These are phyloP conservation scores for Ranitomeya variabilis DNA, from an alignment of 2,113 vertebrate genomes.

Conservation along the genomic window DNA sequence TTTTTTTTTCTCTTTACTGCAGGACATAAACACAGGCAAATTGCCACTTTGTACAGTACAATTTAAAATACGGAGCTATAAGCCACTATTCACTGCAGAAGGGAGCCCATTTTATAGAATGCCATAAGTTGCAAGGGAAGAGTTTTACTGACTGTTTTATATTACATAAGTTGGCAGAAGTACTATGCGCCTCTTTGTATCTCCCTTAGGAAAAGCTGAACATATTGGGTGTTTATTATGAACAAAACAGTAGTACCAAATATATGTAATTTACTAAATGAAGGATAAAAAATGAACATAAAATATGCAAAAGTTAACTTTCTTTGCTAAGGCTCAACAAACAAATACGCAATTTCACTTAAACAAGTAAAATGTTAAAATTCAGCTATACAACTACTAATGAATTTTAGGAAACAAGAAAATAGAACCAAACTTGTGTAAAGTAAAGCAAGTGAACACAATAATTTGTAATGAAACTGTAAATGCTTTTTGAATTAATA, in stretches of 20 bases:
- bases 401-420: neutral
- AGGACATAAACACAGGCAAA: conserved; percentile 11
- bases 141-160: conserved; percentile 5
- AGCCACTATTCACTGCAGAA: conserved; percentile 18
- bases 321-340: neutral
- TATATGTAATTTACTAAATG: conserved; percentile 3
- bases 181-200: conserved; percentile 8
- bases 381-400: neutral
- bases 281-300: neutral
- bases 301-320: neutral
- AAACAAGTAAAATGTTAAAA: neutral
- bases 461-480: too few relatives aligned
- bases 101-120: conserved; percentile 9
- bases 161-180: conserved; percentile 13
- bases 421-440: too few relatives aligned
- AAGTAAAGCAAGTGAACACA: too few relatives aligned
- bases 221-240: conserved; percentile 7
- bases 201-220: neutral
- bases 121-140: conserved; percentile 7
- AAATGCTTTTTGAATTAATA: too few relatives aligned
- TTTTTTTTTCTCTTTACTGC: conserved; percentile 14
- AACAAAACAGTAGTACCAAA: neutral
- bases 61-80: conserved; percentile 10
- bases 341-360: neutral
- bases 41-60: conserved; percentile 20